Evolutionary conservation across 2,113 vertebrate genomes (phyloP).

Genomic region (Peromyscus maniculatus): DNA sequence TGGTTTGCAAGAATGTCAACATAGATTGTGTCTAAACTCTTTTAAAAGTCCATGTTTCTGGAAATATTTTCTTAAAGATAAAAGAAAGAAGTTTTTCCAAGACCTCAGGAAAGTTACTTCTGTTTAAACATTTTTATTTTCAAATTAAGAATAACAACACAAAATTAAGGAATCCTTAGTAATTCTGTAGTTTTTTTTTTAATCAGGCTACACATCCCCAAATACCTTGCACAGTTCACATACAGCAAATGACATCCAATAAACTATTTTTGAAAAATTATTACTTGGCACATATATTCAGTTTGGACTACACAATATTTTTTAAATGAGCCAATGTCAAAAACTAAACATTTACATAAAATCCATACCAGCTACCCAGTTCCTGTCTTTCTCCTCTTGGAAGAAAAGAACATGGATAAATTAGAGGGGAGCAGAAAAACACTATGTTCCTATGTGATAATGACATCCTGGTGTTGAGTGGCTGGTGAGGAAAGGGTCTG

Average conservation of each 20-base stretch:
- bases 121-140: conserved; percentile 7
- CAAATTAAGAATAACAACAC: conserved; percentile 32
- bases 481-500: background rate
- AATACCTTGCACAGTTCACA: background rate
- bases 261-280: background rate
- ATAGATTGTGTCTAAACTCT: conserved; percentile 25
- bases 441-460: background rate
- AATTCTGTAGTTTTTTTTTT: background rate
- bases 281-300: background rate
- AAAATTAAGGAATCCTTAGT: background rate
- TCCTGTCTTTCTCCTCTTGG: background rate
- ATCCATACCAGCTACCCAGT: background rate
- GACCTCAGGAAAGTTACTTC: background rate
- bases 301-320: background rate
- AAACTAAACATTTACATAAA: conserved; percentile 37
- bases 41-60: background rate
- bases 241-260: background rate
- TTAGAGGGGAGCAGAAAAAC: background rate
- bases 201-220: background rate
- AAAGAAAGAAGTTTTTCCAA: background rate
- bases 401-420: background rate
- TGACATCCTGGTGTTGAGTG: background rate
- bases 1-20: background rate
- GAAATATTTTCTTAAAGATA: background rate
- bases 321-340: background rate